Percentiles rank a stretch among this genome's conserved stretches.
phyloP scores from a whole-genome alignment of 2,113 vertebrate species.

The Cryptotis parvus region DNA sequence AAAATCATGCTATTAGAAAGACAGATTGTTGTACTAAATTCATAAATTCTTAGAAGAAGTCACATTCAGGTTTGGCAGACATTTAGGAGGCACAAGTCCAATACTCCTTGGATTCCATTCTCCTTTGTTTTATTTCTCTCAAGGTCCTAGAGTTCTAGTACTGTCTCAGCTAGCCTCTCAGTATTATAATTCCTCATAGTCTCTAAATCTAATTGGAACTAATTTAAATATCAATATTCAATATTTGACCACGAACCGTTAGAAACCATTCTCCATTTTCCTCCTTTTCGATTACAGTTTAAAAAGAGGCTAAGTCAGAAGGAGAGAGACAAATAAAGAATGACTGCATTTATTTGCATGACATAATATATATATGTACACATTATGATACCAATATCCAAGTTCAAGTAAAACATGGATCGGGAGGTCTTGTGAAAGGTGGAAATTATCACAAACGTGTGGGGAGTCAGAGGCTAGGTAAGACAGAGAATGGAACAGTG shows the following conservation, averaged over 20 bases:
- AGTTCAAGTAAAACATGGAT: too few species aligned
- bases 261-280: not conserved
- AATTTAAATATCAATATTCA: not conserved
- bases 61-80: constrained; percentile 4
- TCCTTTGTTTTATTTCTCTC: not conserved
- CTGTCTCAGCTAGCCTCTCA: not conserved
- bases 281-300: not conserved
- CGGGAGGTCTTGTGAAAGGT: too few species aligned
- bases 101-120: not conserved
- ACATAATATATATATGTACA: too few species aligned
- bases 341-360: too few species aligned
- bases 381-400: too few species aligned
- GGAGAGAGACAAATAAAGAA: too few species aligned
- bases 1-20: constrained; percentile 31
- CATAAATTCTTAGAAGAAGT: constrained; percentile 46
- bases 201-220: not conserved
- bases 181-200: not conserved
- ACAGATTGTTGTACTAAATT: not conserved
- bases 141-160: not conserved
- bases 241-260: not conserved
- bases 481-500: too few species aligned
- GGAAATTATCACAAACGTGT: too few species aligned
- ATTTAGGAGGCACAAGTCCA: not conserved
- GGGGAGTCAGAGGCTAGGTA: too few species aligned
- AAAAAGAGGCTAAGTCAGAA: not conserved